phyloP scores from a whole-genome alignment of 2,888 invertebrate species.

The Folsomia candida region DNA sequence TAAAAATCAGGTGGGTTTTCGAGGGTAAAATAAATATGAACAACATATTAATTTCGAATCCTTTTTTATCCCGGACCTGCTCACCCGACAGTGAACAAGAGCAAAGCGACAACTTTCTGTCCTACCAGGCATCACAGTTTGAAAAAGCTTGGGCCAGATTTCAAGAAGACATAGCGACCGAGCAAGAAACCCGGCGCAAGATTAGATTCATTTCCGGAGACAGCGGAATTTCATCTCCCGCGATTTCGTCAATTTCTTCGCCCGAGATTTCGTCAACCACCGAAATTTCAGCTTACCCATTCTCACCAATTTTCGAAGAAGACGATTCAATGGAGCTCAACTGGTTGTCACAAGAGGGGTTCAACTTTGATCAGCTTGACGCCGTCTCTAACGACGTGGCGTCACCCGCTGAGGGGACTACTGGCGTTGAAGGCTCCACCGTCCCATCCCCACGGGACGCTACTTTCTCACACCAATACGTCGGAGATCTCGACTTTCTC shows the following conservation, averaged over 20 bases:
- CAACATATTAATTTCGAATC: slow-evolving; percentile 45
- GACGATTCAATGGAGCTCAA: not conserved
- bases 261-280: slow-evolving; percentile 8
- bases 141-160: slow-evolving; percentile 32
- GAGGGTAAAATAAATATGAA: slow-evolving; percentile 32
- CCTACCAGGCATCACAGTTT: slow-evolving; percentile 30
- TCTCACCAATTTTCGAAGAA: not conserved
- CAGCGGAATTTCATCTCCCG: slow-evolving; percentile 18
- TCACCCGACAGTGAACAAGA: slow-evolving; percentile 10
- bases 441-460: too few relatives aligned
- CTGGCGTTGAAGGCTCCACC: too few relatives aligned
- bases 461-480: too few relatives aligned
- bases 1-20: slow-evolving; percentile 15
- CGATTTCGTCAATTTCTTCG: too few relatives aligned
- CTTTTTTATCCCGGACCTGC: slow-evolving; percentile 46
- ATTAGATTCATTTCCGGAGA: not conserved
- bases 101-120: slow-evolving; percentile 24
- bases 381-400: too few relatives aligned
- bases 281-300: not conserved
- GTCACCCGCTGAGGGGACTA: too few relatives aligned
- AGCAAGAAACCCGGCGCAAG: not conserved
- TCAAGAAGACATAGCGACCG: not conserved
- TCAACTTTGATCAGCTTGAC: not conserved
- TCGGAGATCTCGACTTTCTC: not conserved
- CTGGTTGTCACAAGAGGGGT: not conserved